Percentiles rank a stretch among this genome's conserved stretches.
phyloP scores from a whole-genome alignment of 2,888 invertebrate species.

The Acronicta psi region DNA sequence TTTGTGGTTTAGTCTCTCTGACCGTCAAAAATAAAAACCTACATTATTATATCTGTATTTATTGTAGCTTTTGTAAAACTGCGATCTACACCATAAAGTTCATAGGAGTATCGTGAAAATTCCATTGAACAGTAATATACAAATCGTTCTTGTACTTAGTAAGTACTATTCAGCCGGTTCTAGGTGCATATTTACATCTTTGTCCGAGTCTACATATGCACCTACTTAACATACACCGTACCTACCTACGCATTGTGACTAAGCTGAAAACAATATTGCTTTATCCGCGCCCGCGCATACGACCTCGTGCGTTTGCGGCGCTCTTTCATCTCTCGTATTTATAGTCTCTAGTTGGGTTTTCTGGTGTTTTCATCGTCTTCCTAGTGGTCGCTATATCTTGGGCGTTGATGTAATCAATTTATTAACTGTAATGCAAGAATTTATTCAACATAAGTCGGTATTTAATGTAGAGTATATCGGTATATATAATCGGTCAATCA shows the following conservation, averaged over 20 bases:
- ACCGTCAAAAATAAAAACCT: too few species aligned
- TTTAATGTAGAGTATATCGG: too few species aligned
- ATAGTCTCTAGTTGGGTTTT: slow-evolving; percentile 52
- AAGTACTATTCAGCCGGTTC: neutral
- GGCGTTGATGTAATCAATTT: slow-evolving; percentile 31
- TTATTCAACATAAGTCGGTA: neutral
- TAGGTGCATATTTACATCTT: slow-evolving; percentile 10
- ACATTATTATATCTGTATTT: too few species aligned
- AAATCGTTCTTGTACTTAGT: slow-evolving; percentile 1
- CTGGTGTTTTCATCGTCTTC: slow-evolving; percentile 39
- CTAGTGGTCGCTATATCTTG: slow-evolving; percentile 35
- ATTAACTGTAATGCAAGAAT: slow-evolving; percentile 16
- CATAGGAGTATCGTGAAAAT: neutral
- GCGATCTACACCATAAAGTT: too few species aligned
- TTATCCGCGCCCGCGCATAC: slow-evolving; percentile 57
- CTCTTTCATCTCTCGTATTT: slow-evolving; percentile 65
- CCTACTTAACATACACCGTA: slow-evolving; percentile 38
- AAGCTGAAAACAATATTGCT: slow-evolving; percentile 57
- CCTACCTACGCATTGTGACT: slow-evolving; percentile 46
- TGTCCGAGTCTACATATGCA: slow-evolving; percentile 31
- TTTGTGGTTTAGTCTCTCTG: too few species aligned
- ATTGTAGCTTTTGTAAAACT: too few species aligned
- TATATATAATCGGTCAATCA: too few species aligned
- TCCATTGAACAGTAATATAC: neutral
- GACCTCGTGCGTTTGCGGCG: slow-evolving; percentile 62